Evolutionary conservation across 2,888 invertebrate genomes (phyloP).

Genomic region (Eumerus sabulonum): DNA sequence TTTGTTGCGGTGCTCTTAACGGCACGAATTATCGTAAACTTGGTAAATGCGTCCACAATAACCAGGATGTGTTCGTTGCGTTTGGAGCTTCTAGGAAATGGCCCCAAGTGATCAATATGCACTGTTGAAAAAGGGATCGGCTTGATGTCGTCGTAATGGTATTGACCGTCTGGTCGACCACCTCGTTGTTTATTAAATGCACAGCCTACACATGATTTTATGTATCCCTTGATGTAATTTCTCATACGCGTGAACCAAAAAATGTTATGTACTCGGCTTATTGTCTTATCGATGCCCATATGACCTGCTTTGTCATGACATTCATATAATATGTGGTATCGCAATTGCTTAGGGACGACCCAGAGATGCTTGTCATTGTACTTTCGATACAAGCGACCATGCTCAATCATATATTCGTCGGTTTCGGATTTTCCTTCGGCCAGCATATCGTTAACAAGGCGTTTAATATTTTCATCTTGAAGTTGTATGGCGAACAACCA

Average conservation of each 20-base stretch:
- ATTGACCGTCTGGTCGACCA: conserved; percentile 39
- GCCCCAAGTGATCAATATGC: conserved; percentile 42
- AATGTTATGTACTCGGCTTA: background rate
- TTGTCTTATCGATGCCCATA: background rate
- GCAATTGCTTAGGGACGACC: too few species aligned
- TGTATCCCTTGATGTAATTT: conserved; percentile 19
- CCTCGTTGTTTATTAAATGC: conserved; percentile 45
- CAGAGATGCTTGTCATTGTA: background rate
- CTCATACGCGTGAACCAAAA: background rate
- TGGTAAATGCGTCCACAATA: conserved; percentile 49
- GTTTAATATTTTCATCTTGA: background rate
- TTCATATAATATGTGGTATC: too few species aligned
- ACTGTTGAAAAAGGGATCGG: background rate
- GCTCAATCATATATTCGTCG: too few species aligned
- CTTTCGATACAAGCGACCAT: background rate
- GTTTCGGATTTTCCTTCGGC: too few species aligned
- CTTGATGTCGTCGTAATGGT: conserved; percentile 8
- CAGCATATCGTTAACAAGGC: too few species aligned
- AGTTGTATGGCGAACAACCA: conserved; percentile 10
- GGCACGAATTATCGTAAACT: conserved; percentile 33
- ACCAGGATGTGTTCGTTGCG: conserved; percentile 45
- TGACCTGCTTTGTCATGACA: background rate
- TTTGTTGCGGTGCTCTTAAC: conserved; percentile 45
- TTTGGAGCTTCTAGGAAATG: conserved; percentile 44
- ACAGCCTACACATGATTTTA: conserved; percentile 51